Conservation (phyloP, 2,888 invertebrate species). For the Azorinus chamasolen region DNA sequence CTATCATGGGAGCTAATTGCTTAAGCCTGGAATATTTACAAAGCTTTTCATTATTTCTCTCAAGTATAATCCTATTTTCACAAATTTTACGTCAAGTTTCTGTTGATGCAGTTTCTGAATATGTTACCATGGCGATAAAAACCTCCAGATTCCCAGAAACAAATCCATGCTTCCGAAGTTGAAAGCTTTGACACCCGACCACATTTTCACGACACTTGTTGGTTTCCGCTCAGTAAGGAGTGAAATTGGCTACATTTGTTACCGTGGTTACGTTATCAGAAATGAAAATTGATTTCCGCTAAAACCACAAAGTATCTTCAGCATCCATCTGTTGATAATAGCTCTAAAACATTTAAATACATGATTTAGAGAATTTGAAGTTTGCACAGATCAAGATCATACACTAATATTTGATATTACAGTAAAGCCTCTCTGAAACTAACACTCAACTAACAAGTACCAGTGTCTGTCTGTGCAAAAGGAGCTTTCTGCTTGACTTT, state of each 20-base stretch:
- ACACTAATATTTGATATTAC: too few species aligned
- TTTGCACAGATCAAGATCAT: too few species aligned
- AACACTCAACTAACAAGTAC: too few species aligned
- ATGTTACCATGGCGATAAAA: conserved; percentile 45
- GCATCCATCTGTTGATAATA: conserved; percentile 54
- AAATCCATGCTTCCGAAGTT: conserved; percentile 38
- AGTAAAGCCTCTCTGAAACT: too few species aligned
- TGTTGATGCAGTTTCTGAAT: conserved; percentile 19
- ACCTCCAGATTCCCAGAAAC: conserved; percentile 39
- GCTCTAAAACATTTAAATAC: too few species aligned
- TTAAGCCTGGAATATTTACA: conserved; percentile 54
- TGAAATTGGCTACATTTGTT: conserved; percentile 60
- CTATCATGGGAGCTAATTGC: conserved; percentile 24
- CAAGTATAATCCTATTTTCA: conserved; percentile 37
- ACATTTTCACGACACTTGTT: conserved; percentile 59
- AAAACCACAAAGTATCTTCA: conserved; percentile 20
- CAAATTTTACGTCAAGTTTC: conserved; percentile 32
- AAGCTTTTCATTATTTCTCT: conserved; percentile 61
- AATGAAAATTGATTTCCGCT: conserved; percentile 61
- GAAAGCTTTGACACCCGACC: conserved; percentile 63
- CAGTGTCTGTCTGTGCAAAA: too few species aligned
- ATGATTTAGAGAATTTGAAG: too few species aligned
- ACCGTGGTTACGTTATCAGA: conserved; percentile 62
- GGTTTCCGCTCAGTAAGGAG: conserved; percentile 51
- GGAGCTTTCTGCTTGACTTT: too few species aligned